Evolutionary conservation across 2,888 invertebrate species (phyloP), one percentile per base, ranked within the genome.

Genomic region (Clostera curtula): DNA sequence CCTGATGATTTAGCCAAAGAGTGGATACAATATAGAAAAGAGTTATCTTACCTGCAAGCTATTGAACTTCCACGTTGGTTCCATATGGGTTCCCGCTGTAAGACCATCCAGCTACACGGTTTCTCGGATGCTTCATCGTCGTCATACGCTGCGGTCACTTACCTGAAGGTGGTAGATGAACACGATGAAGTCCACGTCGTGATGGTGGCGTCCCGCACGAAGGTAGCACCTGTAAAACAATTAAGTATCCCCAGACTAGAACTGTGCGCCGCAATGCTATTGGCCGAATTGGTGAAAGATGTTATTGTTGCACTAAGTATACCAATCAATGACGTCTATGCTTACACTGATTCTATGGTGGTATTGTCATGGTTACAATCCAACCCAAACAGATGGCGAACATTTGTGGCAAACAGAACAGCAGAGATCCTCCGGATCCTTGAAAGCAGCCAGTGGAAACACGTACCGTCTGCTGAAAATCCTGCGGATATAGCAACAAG

Each of bases 171-270:
- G 3, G 19, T 34, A 16, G 4, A 14, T 8, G 11, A n/a, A n/a
- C n/a, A 31, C 5, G 31, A 24, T n/a, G 8, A 9, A 1, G 24
- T 39, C 6, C 16, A 26, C 3, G 25, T 33, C 3, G 24, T 8
- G 4, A 19, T 46, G 18, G 19, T 46, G 7, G 32, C 39, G 9
- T 15, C 44, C 0, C 34, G 34, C 12, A 41, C 44, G 1, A 47
- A 32, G 16, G 45, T 50, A 5, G 41, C 47, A 0, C 49, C 46
- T 2, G 14, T 46, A 2, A 49, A 46, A 27, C 38, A 42, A 28
- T n/a, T 46, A 5, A 29, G 43, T 2, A 22, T 49, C 6, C 49
- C 46, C 3, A 29, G 29, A 10, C 23, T 49, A 2, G 48, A 52
- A 16, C 31, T 49, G 1, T 46, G 46, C 25, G 49, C 28, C 1